Conservation (phyloP, 2,888 invertebrate species). For the Tetanocera ferruginea region DNA sequence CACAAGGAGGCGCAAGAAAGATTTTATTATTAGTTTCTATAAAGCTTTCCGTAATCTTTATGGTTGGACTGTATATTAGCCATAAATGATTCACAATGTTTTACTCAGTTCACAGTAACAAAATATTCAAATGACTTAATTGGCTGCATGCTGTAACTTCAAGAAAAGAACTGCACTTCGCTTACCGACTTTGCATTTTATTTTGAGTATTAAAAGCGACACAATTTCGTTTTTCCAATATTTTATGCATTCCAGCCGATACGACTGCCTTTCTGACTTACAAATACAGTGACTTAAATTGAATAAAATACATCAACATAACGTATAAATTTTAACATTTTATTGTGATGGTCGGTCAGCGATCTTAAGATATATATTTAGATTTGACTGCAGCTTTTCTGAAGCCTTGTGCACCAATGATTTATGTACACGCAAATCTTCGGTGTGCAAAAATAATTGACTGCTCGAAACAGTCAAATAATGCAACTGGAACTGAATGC, state of each 20-base stretch:
- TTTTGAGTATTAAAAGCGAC: constrained; percentile 5
- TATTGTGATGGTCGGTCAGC: constrained; percentile 45
- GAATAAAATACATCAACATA: constrained; percentile 33
- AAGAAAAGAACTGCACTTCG: no score
- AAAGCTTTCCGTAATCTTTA: no score
- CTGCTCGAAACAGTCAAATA: not conserved
- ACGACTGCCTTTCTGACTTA: constrained; percentile 7
- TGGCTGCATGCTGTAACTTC: no score
- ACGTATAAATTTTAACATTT: constrained; percentile 44
- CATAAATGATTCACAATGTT: no score
- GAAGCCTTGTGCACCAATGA: not conserved
- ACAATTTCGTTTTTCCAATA: constrained; percentile 16
- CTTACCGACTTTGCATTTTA: no score
- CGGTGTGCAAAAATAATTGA: not conserved
- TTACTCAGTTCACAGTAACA: no score
- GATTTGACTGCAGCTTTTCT: not conserved
- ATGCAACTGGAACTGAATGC: not conserved
- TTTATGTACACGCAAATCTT: not conserved
- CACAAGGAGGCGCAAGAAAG: no score
- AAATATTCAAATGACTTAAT: no score
- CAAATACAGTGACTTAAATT: not conserved
- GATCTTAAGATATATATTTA: constrained; percentile 23
- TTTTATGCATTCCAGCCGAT: constrained; percentile 16
- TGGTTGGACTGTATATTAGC: no score
- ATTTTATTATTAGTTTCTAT: no score